Conservation (phyloP, 2,888 invertebrate species). For the Beris morrisii region DNA sequence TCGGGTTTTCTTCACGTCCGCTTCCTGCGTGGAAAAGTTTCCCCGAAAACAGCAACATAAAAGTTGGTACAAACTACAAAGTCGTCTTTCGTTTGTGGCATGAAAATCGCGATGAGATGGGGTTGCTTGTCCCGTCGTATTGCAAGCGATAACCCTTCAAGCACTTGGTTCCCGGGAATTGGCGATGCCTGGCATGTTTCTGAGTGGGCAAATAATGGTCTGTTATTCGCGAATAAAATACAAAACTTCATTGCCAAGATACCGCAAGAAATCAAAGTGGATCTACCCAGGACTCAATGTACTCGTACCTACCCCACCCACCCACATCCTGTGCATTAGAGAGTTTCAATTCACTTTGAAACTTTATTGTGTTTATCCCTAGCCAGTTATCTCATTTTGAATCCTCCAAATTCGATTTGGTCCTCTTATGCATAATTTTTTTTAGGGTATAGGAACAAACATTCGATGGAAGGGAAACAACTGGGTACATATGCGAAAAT, state of each 20-base stretch:
- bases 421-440: neutral
- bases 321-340: slow-evolving; percentile 10
- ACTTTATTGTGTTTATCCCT: slow-evolving; percentile 15
- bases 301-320: neutral
- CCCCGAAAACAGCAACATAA: too few species aligned
- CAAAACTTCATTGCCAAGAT: slow-evolving; percentile 5
- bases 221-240: slow-evolving; percentile 21
- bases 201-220: slow-evolving; percentile 14
- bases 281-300: too few species aligned
- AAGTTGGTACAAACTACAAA: too few species aligned
- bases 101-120: too few species aligned
- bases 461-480: too few species aligned
- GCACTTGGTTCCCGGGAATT: slow-evolving; percentile 1
- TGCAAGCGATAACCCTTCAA: neutral
- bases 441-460: too few species aligned
- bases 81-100: too few species aligned
- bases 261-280: slow-evolving; percentile 16
- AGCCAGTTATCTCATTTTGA: slow-evolving; percentile 35
- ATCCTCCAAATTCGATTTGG: slow-evolving; percentile 35
- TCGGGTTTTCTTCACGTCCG: neutral
- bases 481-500: too few species aligned
- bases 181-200: slow-evolving; percentile 10
- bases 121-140: neutral
- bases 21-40: neutral
- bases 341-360: slow-evolving; percentile 22